Evolutionary conservation across 1,140 invertebrate species (phyloP), one percentile per base, ranked within the genome.

Genomic region (Vanessa tameamea): DNA sequence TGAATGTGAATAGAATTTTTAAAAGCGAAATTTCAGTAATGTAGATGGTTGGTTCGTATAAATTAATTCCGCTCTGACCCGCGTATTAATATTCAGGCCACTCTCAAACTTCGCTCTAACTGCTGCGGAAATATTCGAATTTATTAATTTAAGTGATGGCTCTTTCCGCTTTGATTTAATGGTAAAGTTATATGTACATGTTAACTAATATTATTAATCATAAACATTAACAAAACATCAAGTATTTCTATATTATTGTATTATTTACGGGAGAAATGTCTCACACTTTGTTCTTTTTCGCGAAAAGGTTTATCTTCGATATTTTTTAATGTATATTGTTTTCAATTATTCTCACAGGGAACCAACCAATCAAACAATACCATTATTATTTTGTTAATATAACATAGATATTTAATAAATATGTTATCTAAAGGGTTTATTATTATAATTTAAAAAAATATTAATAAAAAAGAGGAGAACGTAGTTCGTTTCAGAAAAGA

Each of bases 11-110:
- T 77, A 70, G 85, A 89, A 87, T 89, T 84, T 87, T 75, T 87
- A 86, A 57, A 84, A 85, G 80, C 64, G 79, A 82, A 87, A 82
- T 85, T 82, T 74, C 79, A 78, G 78, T 83, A 78, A 84, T 82
- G 81, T 81, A 82, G 82, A 82, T 82, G 81, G 79, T 85, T 73
- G 82, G 82, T 57, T 57, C 16, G 53, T 85, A 84, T 87, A 87
- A 89, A 89, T 89, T 87, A 89, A 87, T 87, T 87, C 84, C 74
- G 64, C 77, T 76, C 83, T 85, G 86, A 87, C 85, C 78, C 78
- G 80, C 82, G 82, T 87, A 87, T 89, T 88, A 88, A 86, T 86
- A 88, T 88, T 88, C 84, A 86, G 87, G 81, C 80, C 86, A 87
- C 87, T 89, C 85, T 79, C 85, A 84, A 86, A 87, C 80, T 89